These are phyloP conservation scores for Tetrapedia diversipes DNA, from an alignment of 2,888 invertebrate species.

Conservation along the genomic window DNA sequence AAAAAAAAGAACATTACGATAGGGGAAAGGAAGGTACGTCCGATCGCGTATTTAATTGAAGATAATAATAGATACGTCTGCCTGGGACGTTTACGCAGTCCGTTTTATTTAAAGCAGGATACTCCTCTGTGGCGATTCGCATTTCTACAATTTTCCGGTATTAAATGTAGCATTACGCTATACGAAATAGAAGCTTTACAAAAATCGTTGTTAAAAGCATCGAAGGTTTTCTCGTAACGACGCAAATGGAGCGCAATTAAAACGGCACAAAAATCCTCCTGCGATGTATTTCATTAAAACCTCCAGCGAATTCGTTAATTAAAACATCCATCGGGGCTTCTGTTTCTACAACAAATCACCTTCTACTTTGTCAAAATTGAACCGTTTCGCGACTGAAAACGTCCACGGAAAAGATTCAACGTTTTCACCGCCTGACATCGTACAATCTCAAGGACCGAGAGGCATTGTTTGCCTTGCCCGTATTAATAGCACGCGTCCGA, in stretches of 20 bases:
- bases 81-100: slow-evolving; percentile 13
- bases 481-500: slow-evolving; percentile 31
- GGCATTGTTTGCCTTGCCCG: neutral
- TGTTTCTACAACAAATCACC: too few species aligned
- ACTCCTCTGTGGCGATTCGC: slow-evolving; percentile 14
- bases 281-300: slow-evolving; percentile 11
- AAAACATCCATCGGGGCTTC: neutral
- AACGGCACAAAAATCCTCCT: slow-evolving; percentile 5
- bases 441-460: too few species aligned
- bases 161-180: neutral
- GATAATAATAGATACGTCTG: slow-evolving; percentile 23
- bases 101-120: slow-evolving; percentile 29
- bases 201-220: slow-evolving; percentile 12
- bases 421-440: too few species aligned
- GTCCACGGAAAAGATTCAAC: too few species aligned
- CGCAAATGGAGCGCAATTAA: slow-evolving; percentile 1
- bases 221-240: neutral
- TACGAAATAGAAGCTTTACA: neutral
- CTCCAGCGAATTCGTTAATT: slow-evolving; percentile 8
- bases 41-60: slow-evolving; percentile 18
- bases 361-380: too few species aligned
- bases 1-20: neutral
- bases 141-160: slow-evolving; percentile 13
- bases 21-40: neutral
- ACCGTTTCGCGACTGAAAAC: too few species aligned